Evolutionary conservation across 2,888 invertebrate genomes (phyloP).

Genomic region (Caenorhabditis plicata): DNA sequence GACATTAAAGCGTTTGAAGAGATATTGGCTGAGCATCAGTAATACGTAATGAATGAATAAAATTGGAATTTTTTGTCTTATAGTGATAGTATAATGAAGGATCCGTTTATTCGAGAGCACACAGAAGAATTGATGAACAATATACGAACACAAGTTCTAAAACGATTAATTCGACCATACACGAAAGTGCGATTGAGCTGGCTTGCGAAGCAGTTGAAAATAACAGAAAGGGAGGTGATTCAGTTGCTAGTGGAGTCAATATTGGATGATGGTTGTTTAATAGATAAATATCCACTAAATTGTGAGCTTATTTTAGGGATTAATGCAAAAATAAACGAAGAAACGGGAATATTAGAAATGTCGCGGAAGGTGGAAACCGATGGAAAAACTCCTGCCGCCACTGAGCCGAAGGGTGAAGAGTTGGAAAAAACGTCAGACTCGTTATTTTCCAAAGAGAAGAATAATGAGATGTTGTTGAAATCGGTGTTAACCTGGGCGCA

Average conservation of each 20-base stretch:
- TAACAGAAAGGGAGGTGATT: conserved; percentile 79
- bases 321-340: conserved; percentile 38
- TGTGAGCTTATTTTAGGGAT: too few relatives aligned
- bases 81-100: conserved; percentile 93
- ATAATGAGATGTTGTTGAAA: conserved; percentile 20
- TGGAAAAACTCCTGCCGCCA: too few relatives aligned
- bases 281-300: not conserved
- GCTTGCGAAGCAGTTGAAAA: conserved; percentile 78
- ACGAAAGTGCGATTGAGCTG: conserved; percentile 96
- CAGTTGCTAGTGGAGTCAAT: conserved; percentile 94
- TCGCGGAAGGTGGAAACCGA: not conserved
- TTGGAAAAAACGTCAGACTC: too few relatives aligned
- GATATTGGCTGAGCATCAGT: conserved; percentile 72
- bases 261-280: conserved; percentile 80
- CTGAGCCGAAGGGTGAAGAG: too few relatives aligned
- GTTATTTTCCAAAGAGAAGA: too few relatives aligned
- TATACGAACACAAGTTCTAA: conserved; percentile 87
- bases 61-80: conserved; percentile 5
- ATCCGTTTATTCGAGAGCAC: conserved; percentile 96
- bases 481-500: conserved; percentile 26
- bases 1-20: conserved; percentile 76
- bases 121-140: conserved; percentile 81
- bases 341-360: conserved; percentile 29
- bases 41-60: not conserved
- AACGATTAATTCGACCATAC: conserved; percentile 94